phyloP scores from a whole-genome alignment of 2,888 invertebrate genomes.

The Xestia xanthographa region DNA sequence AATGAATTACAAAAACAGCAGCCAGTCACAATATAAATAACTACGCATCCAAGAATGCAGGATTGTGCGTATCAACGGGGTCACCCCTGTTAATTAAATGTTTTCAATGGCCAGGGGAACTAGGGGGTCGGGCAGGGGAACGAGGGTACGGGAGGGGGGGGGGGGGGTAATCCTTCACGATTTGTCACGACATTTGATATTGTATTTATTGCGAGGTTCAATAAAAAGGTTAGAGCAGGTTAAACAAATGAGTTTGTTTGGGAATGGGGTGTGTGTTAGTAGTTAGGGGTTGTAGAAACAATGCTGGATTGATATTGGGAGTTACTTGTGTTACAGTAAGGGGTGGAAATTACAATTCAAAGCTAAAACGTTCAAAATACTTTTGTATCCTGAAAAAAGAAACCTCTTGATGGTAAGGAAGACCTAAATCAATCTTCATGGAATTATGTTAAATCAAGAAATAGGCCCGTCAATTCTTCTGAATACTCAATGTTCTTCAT shows the following conservation, averaged over 20 bases:
- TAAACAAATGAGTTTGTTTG: constrained; percentile 22
- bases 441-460: neutral
- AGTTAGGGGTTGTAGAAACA: neutral
- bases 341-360: neutral
- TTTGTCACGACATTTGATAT: constrained; percentile 68
- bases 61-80: constrained; percentile 65
- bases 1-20: constrained; percentile 48
- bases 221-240: constrained; percentile 49
- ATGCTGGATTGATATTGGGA: constrained; percentile 13
- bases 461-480: neutral
- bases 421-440: neutral
- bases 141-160: neutral
- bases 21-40: constrained; percentile 58
- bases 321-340: neutral
- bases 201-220: constrained; percentile 61
- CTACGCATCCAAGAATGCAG: constrained; percentile 63
- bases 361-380: neutral
- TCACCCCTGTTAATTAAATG: constrained; percentile 66
- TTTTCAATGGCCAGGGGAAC: constrained; percentile 59
- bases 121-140: neutral
- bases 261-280: constrained; percentile 3
- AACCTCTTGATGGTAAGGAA: neutral
- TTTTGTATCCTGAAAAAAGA: neutral
- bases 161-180: constrained; percentile 54
- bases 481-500: neutral